Evolutionary conservation across 1,140 invertebrate species (phyloP).

Genomic region (Saccostrea cuccullata): DNA sequence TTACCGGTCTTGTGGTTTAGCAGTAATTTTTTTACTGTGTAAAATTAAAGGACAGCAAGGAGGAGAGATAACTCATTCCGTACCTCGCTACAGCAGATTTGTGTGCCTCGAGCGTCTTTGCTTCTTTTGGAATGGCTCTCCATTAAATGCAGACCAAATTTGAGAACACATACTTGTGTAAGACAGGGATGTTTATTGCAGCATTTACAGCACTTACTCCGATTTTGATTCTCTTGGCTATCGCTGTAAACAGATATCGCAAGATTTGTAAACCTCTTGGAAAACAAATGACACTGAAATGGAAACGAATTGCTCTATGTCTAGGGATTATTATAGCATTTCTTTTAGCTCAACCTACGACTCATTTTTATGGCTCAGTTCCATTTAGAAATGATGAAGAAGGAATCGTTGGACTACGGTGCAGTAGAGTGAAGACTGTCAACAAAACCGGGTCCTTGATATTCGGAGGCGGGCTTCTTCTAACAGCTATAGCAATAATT

Average conservation of each 20-base stretch:
- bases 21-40: too few species aligned
- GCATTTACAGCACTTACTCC: conserved; percentile 43
- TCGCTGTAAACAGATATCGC: conserved; percentile 37
- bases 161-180: conserved; percentile 28
- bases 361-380: conserved; percentile 47
- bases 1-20: too few species aligned
- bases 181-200: conserved; percentile 23
- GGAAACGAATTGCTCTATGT: background rate
- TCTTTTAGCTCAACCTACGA: conserved; percentile 15
- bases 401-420: conserved; percentile 39
- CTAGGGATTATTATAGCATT: background rate
- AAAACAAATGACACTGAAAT: conserved; percentile 38
- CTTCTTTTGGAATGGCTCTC: conserved; percentile 31
- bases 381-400: conserved; percentile 31
- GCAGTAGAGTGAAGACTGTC: conserved; percentile 38
- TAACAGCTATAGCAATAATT: conserved; percentile 10
- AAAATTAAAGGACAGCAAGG: background rate
- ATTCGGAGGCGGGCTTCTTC: background rate
- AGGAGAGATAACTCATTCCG: conserved; percentile 49
- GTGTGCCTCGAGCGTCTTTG: conserved; percentile 1
- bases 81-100: conserved; percentile 24
- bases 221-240: conserved; percentile 19
- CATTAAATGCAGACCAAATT: conserved; percentile 31
- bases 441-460: conserved; percentile 31
- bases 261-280: conserved; percentile 40